A percentile compares a stretch with the other conserved stretches of the same genome.
Evolutionary conservation across 2,113 vertebrate genomes (phyloP).

Genomic region (Lasiurus cinereus): DNA sequence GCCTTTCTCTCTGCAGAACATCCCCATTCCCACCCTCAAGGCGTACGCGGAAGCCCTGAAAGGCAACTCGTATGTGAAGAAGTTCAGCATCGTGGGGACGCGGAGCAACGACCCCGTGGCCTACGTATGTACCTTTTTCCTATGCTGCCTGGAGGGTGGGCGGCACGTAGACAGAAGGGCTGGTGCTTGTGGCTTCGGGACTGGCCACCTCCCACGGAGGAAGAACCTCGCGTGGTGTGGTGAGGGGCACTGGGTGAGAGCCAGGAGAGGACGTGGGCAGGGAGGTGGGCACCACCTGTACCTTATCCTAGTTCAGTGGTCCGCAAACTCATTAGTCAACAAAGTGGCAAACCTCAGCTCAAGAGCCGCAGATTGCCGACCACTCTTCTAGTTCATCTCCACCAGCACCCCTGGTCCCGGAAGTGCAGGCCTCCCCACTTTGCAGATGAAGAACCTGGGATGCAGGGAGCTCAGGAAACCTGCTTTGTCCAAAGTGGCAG

Average conservation of each 20-base stretch:
- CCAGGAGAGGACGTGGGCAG: background rate
- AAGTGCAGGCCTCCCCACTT: background rate
- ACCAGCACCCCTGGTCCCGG: background rate
- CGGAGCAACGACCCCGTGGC: constrained; percentile 97
- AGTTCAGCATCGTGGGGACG: constrained; percentile 97
- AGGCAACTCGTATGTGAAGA: constrained; percentile 93
- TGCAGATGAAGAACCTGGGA: background rate
- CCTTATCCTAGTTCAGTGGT: background rate
- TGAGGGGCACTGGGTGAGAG: background rate
- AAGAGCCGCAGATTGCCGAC: no score
- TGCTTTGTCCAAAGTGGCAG: background rate
- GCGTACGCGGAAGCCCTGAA: constrained; percentile 95
- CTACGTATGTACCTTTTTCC: constrained; percentile 89
- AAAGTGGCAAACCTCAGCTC: no score
- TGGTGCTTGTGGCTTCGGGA: background rate
- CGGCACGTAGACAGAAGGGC: background rate
- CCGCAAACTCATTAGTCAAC: no score
- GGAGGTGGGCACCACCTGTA: rapidly evolving
- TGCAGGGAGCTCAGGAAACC: background rate
- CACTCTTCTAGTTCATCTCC: background rate
- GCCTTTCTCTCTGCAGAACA: constrained; percentile 90
- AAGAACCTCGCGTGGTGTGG: no score
- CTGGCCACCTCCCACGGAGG: background rate
- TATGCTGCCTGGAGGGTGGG: background rate
- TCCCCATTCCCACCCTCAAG: constrained; percentile 95